Base-by-base conservation (phyloP, 2,113 vertebrate genomes). In the Lophura nycthemera region DNA sequence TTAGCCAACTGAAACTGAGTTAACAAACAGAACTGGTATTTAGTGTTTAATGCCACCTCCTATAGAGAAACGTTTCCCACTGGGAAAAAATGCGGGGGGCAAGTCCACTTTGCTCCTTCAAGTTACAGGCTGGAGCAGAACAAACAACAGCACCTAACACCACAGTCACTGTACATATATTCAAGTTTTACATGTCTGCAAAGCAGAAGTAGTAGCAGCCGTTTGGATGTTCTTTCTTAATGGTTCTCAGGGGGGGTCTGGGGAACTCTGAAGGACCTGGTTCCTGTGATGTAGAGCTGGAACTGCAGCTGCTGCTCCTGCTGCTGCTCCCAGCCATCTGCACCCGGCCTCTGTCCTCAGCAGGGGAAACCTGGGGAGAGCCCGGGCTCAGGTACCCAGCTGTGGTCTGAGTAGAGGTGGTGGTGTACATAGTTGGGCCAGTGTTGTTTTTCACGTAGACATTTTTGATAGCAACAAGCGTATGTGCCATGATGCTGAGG, bases 201-300 rank as follows among this genome's bases (percentile, higher is more conserved):
- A 97, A 97, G 93, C 97, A 97, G 96, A 97, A 97, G 89, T 97
- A 97, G 65, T 97, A 97, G 79, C 97, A 97, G 73, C 97, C 97
- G 64, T 97, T 97, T 83, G 95, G 95, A 78, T 97, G 96, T 82
- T 97, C 97, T 88, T 97, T 97, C 84, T 97, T 97, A 96, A 97
- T 95, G 89, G 93, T 91, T 95, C 96, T 95, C 84, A 96, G 38
- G 6, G 95, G 60, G 34, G 90, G 92, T 70, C 96, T 92, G 25
- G 97, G 91, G 80, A 97, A 96, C 61, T 97, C 97, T 0, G 97
- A 97, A 86, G 97, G 95, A 75, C 97, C 97, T 30, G 96, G 52
- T 30, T 97, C 97, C 93, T 97, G 97, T 22, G 96, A 96, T 64
- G 42, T 60, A 34, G 96, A 97, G 72, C 96, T 95, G 83, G 96